Evolutionary conservation across 2,113 vertebrate species (phyloP).

Genomic region (Tragelaphus imberbis): DNA sequence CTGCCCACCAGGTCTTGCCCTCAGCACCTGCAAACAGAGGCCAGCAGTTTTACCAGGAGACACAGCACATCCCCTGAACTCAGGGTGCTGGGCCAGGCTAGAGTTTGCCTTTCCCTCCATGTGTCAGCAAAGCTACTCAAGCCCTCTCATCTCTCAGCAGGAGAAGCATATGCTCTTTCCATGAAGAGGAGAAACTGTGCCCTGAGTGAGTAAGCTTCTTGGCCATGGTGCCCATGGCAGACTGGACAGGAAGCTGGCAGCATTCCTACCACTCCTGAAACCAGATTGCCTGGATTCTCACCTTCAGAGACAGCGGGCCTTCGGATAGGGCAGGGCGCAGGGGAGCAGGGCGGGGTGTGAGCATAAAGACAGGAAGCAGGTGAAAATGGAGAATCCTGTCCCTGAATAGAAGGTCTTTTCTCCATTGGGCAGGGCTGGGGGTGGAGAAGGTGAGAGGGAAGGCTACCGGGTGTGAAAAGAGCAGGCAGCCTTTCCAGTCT

Average conservation of each 20-base stretch:
- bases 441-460: background rate
- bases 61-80: background rate
- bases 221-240: background rate
- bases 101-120: background rate
- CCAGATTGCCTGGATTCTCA: background rate
- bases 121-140: background rate
- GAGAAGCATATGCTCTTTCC: background rate
- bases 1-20: background rate
- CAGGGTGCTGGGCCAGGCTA: background rate
- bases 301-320: background rate
- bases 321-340: rapidly evolving
- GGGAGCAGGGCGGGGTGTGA: rapidly evolving
- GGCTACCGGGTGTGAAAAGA: background rate
- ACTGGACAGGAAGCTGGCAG: constrained; percentile 20
- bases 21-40: background rate
- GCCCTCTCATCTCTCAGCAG: background rate
- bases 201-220: background rate
- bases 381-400: background rate
- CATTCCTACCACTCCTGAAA: background rate
- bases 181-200: constrained; percentile 50
- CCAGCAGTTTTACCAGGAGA: background rate
- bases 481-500: background rate
- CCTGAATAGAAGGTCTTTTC: background rate
- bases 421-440: background rate
- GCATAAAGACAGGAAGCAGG: background rate